Evolutionary conservation across 2,888 invertebrate species (phyloP).

Genomic region (Cosmopolites sordidus): DNA sequence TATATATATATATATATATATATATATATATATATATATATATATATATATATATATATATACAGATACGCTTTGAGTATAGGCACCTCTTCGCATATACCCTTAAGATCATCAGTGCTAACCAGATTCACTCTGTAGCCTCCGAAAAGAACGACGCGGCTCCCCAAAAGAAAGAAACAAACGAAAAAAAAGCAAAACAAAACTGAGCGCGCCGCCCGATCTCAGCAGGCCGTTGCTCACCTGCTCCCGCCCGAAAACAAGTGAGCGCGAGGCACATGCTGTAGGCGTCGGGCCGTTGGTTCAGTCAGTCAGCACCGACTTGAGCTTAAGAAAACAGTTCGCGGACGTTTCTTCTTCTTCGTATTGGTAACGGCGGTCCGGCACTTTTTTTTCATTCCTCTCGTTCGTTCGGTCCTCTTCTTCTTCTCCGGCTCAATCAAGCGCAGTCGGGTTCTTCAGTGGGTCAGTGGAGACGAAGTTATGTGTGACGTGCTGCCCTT

Average conservation of each 20-base stretch:
- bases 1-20: too few relatives aligned
- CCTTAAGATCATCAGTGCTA: too few relatives aligned
- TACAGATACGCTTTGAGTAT: too few relatives aligned
- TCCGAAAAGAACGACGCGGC: too few relatives aligned
- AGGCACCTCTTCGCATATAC: too few relatives aligned
- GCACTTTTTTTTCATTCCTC: not conserved
- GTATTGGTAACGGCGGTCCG: not conserved
- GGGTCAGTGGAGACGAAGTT: conserved; percentile 16
- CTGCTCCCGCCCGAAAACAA: conserved; percentile 18
- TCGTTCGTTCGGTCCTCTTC: not conserved
- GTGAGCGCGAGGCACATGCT: conserved; percentile 10
- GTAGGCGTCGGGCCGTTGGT: conserved; percentile 9
- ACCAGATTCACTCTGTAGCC: too few relatives aligned
- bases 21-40: too few relatives aligned
- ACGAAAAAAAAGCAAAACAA: not conserved
- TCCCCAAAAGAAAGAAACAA: not conserved
- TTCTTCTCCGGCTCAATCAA: not conserved
- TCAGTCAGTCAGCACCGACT: conserved; percentile 14
- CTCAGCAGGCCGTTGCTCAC: conserved; percentile 12
- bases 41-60: too few relatives aligned
- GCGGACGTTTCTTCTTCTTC: conserved; percentile 1
- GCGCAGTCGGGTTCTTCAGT: conserved; percentile 11
- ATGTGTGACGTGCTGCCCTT: conserved; percentile 11
- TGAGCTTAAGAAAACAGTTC: conserved; percentile 12
- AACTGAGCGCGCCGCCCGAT: conserved; percentile 3